Conservation (phyloP, 2,888 invertebrate species). For the Cancer borealis region DNA sequence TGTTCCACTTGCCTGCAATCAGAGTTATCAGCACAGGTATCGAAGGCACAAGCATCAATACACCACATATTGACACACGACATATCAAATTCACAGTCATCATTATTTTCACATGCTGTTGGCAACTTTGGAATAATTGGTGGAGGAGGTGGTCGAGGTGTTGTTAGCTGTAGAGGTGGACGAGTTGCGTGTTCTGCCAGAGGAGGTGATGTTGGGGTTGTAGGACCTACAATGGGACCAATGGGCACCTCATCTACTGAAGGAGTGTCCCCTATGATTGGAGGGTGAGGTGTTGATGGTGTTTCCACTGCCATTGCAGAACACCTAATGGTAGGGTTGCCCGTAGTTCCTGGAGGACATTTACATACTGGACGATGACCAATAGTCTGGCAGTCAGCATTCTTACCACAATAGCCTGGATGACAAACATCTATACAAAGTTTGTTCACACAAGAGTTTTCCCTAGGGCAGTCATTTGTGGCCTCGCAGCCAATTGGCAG, state of each 20-base stretch:
- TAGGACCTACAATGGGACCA: slow-evolving; percentile 52
- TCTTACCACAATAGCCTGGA: slow-evolving; percentile 68
- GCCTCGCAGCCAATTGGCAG: slow-evolving; percentile 80
- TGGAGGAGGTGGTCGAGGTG: slow-evolving; percentile 44
- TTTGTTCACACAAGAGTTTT: slow-evolving; percentile 69
- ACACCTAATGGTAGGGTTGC: slow-evolving; percentile 77
- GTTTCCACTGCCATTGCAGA: slow-evolving; percentile 57
- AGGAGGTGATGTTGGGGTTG: slow-evolving; percentile 39
- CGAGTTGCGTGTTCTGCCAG: slow-evolving; percentile 34
- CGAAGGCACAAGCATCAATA: slow-evolving; percentile 74
- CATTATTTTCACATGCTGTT: slow-evolving; percentile 80
- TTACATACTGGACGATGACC: slow-evolving; percentile 88
- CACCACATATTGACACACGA: slow-evolving; percentile 79
- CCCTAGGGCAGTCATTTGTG: slow-evolving; percentile 67
- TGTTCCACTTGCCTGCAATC: slow-evolving; percentile 78
- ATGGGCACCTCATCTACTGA: slow-evolving; percentile 39
- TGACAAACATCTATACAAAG: slow-evolving; percentile 72
- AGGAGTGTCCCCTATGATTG: slow-evolving; percentile 56
- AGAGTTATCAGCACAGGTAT: slow-evolving; percentile 79
- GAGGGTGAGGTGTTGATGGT: slow-evolving; percentile 41
- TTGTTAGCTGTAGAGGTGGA: slow-evolving; percentile 45
- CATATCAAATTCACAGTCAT: slow-evolving; percentile 78
- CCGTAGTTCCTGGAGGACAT: slow-evolving; percentile 80
- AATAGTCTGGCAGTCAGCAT: slow-evolving; percentile 84
- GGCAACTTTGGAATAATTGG: slow-evolving; percentile 55